These are phyloP conservation scores for Scaptomyza hsui DNA, from an alignment of 1,140 invertebrate genomes.

Conservation along the genomic window DNA sequence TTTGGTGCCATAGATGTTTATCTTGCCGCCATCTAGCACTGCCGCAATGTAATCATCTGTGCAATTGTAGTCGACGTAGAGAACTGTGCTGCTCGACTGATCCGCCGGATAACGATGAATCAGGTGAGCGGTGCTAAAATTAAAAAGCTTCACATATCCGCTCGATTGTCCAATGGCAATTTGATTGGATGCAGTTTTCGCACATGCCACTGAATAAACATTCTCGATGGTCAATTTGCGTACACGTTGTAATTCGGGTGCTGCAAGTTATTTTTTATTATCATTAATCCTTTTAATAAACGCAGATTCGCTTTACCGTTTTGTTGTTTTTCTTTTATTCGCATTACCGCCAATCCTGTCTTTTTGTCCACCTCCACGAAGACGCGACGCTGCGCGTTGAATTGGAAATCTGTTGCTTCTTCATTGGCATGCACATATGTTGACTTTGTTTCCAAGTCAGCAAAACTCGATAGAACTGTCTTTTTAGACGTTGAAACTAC, in stretches of 20 bases:
- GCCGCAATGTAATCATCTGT: conserved; percentile 79
- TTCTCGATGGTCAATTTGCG: conserved; percentile 78
- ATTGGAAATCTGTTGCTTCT: conserved; percentile 75
- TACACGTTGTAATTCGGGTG: conserved; percentile 71
- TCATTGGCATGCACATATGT: conserved; percentile 63
- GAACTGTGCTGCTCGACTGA: conserved; percentile 58
- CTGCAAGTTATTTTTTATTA: conserved; percentile 31
- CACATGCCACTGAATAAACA: conserved; percentile 70
- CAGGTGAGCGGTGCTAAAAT: conserved; percentile 64
- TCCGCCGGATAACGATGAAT: conserved; percentile 71
- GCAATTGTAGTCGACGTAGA: conserved; percentile 76
- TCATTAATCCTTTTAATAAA: background rate
- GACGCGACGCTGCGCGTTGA: conserved; percentile 63
- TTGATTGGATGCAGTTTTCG: conserved; percentile 64
- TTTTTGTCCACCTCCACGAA: conserved; percentile 79
- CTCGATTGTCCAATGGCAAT: conserved; percentile 74
- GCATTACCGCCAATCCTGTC: conserved; percentile 74
- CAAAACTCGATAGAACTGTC: conserved; percentile 75
- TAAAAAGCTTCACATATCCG: conserved; percentile 68
- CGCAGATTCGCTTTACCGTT: conserved; percentile 34
- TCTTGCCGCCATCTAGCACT: conserved; percentile 67
- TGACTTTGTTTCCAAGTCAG: conserved; percentile 73
- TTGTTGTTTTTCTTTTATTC: conserved; percentile 68
- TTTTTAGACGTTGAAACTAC: conserved; percentile 73
- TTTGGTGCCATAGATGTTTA: conserved; percentile 75